Conservation (phyloP, 2,888 invertebrate genomes). For the Caenorhabditis becei region DNA sequence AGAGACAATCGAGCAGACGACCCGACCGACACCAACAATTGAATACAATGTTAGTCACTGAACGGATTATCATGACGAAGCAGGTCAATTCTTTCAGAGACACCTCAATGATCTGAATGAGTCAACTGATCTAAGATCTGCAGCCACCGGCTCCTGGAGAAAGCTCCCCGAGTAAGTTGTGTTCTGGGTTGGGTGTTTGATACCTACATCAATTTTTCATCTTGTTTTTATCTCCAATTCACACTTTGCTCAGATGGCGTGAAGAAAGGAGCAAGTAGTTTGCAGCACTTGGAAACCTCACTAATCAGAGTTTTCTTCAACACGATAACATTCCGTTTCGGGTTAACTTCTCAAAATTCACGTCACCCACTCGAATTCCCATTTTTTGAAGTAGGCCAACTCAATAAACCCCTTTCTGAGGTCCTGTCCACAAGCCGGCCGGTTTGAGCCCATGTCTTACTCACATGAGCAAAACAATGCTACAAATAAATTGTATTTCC, state of each 20-base stretch:
- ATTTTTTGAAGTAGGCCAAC: neutral
- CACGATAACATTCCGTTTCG: neutral
- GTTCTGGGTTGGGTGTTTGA: neutral
- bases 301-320: neutral
- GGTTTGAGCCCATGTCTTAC: neutral
- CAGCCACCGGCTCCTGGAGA: neutral
- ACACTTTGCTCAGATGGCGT: neutral
- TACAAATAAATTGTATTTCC: slow-evolving; percentile 16
- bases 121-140: neutral
- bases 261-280: neutral
- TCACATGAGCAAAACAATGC: slow-evolving; percentile 1
- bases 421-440: neutral
- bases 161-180: slow-evolving; percentile 43
- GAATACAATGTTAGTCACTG: slow-evolving; percentile 39
- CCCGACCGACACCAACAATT: neutral
- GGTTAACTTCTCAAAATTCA: neutral
- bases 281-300: neutral
- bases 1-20: slow-evolving; percentile 26
- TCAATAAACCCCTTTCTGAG: neutral
- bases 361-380: neutral
- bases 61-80: slow-evolving; percentile 8
- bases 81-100: slow-evolving; percentile 7
- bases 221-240: slow-evolving; percentile 3
- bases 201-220: slow-evolving; percentile 17
- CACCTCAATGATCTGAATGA: slow-evolving; percentile 13